Evolutionary conservation across 2,113 vertebrate species (phyloP).

Genomic region (Narcine bancroftii): DNA sequence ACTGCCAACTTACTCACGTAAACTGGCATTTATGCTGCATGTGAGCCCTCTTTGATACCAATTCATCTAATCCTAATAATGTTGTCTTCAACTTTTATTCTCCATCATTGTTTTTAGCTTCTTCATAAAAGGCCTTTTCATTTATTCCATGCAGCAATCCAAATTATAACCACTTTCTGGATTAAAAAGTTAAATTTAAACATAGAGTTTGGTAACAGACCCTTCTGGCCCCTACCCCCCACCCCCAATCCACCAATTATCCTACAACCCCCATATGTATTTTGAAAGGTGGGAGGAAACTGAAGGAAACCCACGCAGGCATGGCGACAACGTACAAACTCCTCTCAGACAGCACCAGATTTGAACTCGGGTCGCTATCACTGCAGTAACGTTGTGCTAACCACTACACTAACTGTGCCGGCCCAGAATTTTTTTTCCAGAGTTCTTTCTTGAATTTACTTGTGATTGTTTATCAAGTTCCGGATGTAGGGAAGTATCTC

Average conservation of each 20-base stretch:
- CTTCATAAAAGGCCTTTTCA: not conserved
- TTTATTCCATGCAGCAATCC: not conserved
- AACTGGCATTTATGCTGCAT: not conserved
- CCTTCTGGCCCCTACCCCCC: too few species aligned
- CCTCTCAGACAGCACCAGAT: too few species aligned
- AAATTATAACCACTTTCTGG: not conserved
- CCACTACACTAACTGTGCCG: too few species aligned
- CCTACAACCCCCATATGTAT: too few species aligned
- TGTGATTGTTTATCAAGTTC: not conserved
- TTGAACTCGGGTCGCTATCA: too few species aligned
- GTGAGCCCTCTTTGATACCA: not conserved
- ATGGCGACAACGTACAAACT: too few species aligned
- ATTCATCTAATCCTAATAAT: not conserved
- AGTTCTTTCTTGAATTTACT: not conserved
- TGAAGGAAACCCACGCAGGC: too few species aligned
- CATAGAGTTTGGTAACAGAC: too few species aligned
- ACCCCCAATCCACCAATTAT: too few species aligned
- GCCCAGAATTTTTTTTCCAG: too few species aligned
- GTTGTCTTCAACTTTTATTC: not conserved
- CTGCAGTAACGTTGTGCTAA: too few species aligned
- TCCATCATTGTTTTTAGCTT: not conserved
- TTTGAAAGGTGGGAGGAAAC: too few species aligned
- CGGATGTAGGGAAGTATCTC: not conserved
- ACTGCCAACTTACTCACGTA: not conserved
- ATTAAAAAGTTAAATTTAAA: not conserved